phyloP scores from a whole-genome alignment of 2,888 invertebrate genomes.

The Melieria crassipennis region DNA sequence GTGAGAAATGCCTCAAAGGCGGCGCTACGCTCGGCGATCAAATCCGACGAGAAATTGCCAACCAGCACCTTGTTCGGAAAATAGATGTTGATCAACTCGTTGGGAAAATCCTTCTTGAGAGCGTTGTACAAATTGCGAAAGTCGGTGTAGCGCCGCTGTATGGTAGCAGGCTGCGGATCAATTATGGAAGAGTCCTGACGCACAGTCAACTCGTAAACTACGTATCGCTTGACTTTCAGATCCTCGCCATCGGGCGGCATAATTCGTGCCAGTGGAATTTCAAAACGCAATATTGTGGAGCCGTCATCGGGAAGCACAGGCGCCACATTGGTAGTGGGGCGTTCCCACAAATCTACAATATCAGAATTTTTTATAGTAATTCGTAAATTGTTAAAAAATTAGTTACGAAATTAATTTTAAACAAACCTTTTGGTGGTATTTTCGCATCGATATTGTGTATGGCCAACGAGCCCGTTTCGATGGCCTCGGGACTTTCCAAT shows the following conservation, averaged over 20 bases:
- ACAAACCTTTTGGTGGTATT: conserved; percentile 51
- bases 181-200: conserved; percentile 69
- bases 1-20: conserved; percentile 74
- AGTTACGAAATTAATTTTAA: not conserved
- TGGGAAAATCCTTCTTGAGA: conserved; percentile 71
- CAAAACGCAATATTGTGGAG: conserved; percentile 66
- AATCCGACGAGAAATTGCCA: conserved; percentile 76
- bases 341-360: conserved; percentile 60
- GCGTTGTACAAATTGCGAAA: conserved; percentile 74
- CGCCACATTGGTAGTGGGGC: conserved; percentile 46
- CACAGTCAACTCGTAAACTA: conserved; percentile 75
- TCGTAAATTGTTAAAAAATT: not conserved
- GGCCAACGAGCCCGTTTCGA: conserved; percentile 59
- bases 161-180: conserved; percentile 73
- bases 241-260: conserved; percentile 71
- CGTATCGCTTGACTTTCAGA: conserved; percentile 71
- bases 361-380: not conserved
- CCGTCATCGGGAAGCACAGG: conserved; percentile 54
- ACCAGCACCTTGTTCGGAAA: conserved; percentile 78
- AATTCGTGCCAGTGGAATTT: conserved; percentile 75
- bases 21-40: conserved; percentile 73
- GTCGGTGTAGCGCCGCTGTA: conserved; percentile 78
- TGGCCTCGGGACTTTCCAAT: conserved; percentile 59
- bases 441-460: conserved; percentile 52
- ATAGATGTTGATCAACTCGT: conserved; percentile 67